Base-by-base conservation (phyloP, 2,113 vertebrate genomes). In the Balaenoptera acutorostrata region DNA sequence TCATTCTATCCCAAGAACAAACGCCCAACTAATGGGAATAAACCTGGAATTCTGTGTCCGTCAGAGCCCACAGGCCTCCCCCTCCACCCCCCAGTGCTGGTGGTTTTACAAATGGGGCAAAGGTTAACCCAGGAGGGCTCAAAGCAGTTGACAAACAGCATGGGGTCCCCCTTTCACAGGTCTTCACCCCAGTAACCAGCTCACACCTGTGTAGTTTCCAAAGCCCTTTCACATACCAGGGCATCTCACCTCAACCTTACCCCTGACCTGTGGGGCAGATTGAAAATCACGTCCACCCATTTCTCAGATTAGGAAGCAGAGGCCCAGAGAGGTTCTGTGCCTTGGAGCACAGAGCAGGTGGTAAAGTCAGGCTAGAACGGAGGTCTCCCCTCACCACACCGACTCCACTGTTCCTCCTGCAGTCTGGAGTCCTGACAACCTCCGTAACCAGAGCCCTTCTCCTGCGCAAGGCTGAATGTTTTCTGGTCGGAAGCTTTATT, bases 101-200 rank as follows among this genome's bases (percentile, higher is more conserved):
- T 93, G 93, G 86, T 96, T 86, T 92, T 69, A 95, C 95, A 91
- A 69, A 63, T 33, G 52, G 72, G 31, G 55, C 71, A 49, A 90
- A 88, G 7, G 57, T 87, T 59, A 75, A 90, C 41, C 33, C 75
- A 77, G 66, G 81, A 96, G 71, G 49, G 41, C 57, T 94, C 74
- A 69, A 49, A 85, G 61, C 61, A 61, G 23, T 27, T 57, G 57
- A 66, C 3, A 64, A 57, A 80, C 8, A 88, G 66, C 77, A 89
- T 25, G 1, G 69, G 52, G 39, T 46, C 17, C 25, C 46, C 27
- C 52, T 66, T 90, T 25, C 25, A 0, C n/a, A 20, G 44, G 29
- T 14, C 44, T 64, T 52, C 31, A 17, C 64, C 49, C 69, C 17
- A 57, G 41, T 21, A 88, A 66, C 15, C n/a, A 87, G 46, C 31